Conservation (phyloP, 2,888 invertebrate genomes). For the Aphodius sticticus region DNA sequence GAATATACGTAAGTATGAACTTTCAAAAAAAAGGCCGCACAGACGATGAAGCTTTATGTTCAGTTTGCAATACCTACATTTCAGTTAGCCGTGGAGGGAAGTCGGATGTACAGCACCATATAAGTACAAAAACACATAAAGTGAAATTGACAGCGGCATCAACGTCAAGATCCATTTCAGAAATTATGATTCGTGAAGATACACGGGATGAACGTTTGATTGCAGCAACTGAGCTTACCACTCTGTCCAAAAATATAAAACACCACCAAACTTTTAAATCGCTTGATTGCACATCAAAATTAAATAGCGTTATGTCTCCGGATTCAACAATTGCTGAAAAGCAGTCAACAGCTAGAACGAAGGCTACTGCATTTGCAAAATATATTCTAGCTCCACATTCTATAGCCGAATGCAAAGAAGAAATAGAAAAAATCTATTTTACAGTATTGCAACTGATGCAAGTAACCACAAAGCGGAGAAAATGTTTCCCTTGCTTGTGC, state of each 20-base stretch:
- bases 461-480: constrained; percentile 44
- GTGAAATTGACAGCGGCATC: constrained; percentile 18
- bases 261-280: constrained; percentile 18
- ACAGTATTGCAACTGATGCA: constrained; percentile 44
- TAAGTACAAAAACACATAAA: constrained; percentile 23
- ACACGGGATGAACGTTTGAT: constrained; percentile 27
- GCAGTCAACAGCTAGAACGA: constrained; percentile 28
- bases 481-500: constrained; percentile 47
- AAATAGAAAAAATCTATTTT: constrained; percentile 33
- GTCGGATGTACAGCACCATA: constrained; percentile 27
- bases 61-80: constrained; percentile 20
- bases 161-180: constrained; percentile 13
- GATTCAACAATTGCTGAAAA: constrained; percentile 27
- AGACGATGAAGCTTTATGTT: constrained; percentile 27
- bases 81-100: constrained; percentile 22
- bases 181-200: constrained; percentile 23
- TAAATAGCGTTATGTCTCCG: constrained; percentile 17
- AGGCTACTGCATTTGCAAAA: constrained; percentile 31
- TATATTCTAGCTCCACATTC: constrained; percentile 26
- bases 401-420: background rate
- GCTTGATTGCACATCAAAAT: constrained; percentile 14
- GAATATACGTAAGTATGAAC: constrained; percentile 30
- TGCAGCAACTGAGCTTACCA: constrained; percentile 27
- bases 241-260: constrained; percentile 1
- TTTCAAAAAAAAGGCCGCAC: constrained; percentile 29